Evolutionary conservation across 2,888 invertebrate genomes (phyloP).

Genomic region (Euclidia mi): DNA sequence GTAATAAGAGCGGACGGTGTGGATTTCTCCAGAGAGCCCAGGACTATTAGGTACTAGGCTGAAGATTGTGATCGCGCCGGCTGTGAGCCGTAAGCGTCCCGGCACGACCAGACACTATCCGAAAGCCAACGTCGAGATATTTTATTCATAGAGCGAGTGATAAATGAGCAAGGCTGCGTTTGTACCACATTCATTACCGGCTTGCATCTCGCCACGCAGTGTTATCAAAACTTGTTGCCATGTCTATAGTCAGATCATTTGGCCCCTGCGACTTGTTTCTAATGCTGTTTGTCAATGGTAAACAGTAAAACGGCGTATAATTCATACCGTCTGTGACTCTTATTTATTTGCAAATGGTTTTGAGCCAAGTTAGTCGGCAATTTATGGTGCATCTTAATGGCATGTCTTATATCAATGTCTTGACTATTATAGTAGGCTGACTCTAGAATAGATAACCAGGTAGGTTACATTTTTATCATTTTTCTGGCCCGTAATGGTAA

Average conservation of each 20-base stretch:
- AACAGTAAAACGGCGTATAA: constrained; percentile 80
- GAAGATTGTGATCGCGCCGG: constrained; percentile 76
- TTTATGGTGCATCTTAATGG: too few species aligned
- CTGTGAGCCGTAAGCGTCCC: constrained; percentile 77
- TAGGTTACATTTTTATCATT: too few species aligned
- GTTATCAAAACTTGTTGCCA: constrained; percentile 88
- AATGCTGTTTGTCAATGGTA: constrained; percentile 79
- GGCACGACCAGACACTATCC: constrained; percentile 81
- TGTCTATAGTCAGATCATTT: constrained; percentile 74
- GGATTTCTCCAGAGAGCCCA: constrained; percentile 78
- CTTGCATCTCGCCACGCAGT: constrained; percentile 80
- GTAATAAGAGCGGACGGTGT: constrained; percentile 65
- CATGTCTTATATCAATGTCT: too few species aligned
- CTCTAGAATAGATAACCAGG: too few species aligned
- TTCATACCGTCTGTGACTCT: constrained; percentile 66
- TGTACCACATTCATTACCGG: constrained; percentile 88
- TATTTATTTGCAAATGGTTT: constrained; percentile 64
- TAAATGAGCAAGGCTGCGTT: constrained; percentile 83
- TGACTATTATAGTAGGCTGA: too few species aligned
- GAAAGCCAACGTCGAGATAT: constrained; percentile 83
- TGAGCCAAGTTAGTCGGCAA: too few species aligned
- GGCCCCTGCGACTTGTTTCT: constrained; percentile 76
- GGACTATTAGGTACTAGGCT: constrained; percentile 73
- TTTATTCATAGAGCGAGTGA: constrained; percentile 87
- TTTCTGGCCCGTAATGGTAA: too few species aligned